These are phyloP conservation scores for Caenorhabditis imperialis DNA, from an alignment of 2,888 invertebrate genomes.

Conservation along the genomic window DNA sequence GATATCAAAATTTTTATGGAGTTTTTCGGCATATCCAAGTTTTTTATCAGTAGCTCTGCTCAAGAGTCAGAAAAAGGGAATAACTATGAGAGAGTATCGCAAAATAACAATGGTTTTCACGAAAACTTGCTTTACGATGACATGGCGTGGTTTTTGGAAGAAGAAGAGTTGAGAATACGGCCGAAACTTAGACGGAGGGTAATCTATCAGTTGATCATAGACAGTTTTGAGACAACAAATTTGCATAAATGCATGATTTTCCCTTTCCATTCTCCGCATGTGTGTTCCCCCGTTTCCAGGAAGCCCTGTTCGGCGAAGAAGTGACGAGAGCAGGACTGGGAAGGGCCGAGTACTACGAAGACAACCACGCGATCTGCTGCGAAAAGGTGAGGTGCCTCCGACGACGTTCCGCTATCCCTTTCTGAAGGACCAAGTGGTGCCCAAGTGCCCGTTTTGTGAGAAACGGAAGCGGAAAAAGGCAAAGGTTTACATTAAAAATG, in stretches of 20 bases:
- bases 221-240: not conserved
- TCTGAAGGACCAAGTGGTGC: no score
- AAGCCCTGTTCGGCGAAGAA: slow-evolving; percentile 56
- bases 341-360: slow-evolving; percentile 52
- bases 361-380: slow-evolving; percentile 40
- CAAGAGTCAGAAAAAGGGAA: not conserved
- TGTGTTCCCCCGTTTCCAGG: slow-evolving; percentile 40
- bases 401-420: no score
- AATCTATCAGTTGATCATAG: not conserved
- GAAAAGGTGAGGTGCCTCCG: slow-evolving; percentile 48
- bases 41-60: slow-evolving; percentile 32
- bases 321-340: slow-evolving; percentile 56
- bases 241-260: slow-evolving; percentile 21
- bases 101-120: slow-evolving; percentile 1
- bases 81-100: slow-evolving; percentile 8
- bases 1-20: slow-evolving; percentile 23
- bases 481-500: slow-evolving; percentile 36
- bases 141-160: slow-evolving; percentile 1
- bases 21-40: slow-evolving; percentile 53
- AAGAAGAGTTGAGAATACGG: slow-evolving; percentile 17
- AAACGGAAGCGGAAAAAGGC: slow-evolving; percentile 4
- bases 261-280: slow-evolving; percentile 23
- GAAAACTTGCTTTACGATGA: slow-evolving; percentile 17
- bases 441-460: slow-evolving; percentile 18
- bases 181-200: slow-evolving; percentile 28